Conservation (phyloP, 2,797 vertebrate species). For the Mormyrops attenuatus region DNA sequence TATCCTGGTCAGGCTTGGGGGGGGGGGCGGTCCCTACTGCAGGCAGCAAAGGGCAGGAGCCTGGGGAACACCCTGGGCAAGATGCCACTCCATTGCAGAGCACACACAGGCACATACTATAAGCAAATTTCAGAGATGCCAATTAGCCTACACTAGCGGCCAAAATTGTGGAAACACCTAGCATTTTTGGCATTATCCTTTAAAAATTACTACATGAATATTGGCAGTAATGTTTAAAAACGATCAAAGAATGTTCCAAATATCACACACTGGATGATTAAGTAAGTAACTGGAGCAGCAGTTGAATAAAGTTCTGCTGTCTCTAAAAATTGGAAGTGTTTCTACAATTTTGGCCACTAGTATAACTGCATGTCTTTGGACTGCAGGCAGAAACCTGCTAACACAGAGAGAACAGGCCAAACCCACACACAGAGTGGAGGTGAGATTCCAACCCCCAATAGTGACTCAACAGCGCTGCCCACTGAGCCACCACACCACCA, state of each 20-base stretch:
- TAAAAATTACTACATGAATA: neutral
- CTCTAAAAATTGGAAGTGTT: neutral
- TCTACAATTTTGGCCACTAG: neutral
- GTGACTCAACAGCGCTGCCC: neutral
- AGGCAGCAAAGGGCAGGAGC: too few relatives aligned
- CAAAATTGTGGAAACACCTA: too few relatives aligned
- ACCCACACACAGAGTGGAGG: neutral
- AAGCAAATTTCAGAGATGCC: too few relatives aligned
- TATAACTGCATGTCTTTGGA: neutral
- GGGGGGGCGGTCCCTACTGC: too few relatives aligned
- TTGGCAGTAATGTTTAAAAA: neutral
- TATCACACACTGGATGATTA: neutral
- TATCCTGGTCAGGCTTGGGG: too few relatives aligned
- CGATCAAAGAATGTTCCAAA: neutral
- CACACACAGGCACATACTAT: too few relatives aligned
- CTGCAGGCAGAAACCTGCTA: neutral
- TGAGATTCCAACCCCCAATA: neutral
- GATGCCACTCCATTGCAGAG: too few relatives aligned
- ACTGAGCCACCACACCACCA: neutral
- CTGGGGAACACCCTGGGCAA: too few relatives aligned
- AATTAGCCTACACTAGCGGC: too few relatives aligned
- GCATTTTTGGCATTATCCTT: neutral
- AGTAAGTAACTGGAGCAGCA: neutral
- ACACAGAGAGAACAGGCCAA: neutral
- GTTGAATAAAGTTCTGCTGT: neutral